Evolutionary conservation across 2,888 invertebrate species (phyloP).

Genomic region (Acanthococcus lagerstroemiae): DNA sequence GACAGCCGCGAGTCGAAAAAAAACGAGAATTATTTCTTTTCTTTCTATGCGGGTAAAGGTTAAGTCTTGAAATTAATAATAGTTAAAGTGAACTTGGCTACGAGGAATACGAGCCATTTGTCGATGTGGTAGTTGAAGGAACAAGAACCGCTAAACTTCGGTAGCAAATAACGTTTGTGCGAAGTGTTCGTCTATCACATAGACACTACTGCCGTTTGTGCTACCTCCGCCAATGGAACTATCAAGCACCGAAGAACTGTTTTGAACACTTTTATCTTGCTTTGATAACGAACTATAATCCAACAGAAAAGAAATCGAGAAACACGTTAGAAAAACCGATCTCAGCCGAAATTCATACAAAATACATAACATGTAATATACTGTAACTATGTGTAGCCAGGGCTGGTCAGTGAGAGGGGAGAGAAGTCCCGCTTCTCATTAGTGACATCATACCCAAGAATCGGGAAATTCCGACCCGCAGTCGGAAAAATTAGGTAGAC

Average conservation of each 20-base stretch:
- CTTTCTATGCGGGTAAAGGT: too few species aligned
- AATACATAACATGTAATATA: too few species aligned
- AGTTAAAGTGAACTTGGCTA: not conserved
- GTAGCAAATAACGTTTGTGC: conserved; percentile 50
- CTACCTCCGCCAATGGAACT: conserved; percentile 33
- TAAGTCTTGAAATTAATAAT: not conserved
- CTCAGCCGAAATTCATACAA: too few species aligned
- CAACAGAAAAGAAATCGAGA: conserved; percentile 45
- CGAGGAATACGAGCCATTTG: conserved; percentile 10
- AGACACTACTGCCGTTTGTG: conserved; percentile 47
- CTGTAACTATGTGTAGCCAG: too few species aligned
- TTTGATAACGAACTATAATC: conserved; percentile 61
- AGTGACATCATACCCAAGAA: too few species aligned
- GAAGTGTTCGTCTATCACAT: conserved; percentile 69
- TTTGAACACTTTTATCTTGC: conserved; percentile 44
- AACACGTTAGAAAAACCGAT: too few species aligned
- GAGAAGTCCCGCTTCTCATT: too few species aligned
- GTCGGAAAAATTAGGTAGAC: too few species aligned
- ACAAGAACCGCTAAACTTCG: conserved; percentile 53
- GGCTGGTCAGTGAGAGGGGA: too few species aligned
- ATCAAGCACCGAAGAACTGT: conserved; percentile 19
- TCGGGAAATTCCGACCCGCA: too few species aligned
- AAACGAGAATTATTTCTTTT: not conserved
- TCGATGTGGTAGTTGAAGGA: conserved; percentile 5
- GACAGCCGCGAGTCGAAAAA: not conserved